Base-by-base conservation (phyloP, 2,888 invertebrate species). In the Hirudinaria manillensis region DNA sequence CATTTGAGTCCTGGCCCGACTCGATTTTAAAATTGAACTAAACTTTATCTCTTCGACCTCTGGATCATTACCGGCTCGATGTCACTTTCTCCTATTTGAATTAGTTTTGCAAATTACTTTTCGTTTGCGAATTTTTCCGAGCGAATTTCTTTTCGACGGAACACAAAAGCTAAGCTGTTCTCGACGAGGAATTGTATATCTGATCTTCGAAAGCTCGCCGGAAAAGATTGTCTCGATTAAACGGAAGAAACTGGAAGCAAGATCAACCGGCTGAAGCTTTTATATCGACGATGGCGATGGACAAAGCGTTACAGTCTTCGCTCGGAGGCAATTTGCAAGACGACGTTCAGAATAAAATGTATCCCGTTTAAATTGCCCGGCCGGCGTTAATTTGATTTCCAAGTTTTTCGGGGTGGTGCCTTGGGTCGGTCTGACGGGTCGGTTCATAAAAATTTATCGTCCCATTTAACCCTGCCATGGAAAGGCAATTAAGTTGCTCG, bases 361-460 rank as follows among this genome's bases (percentile, higher is more conserved):
- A 61, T 61, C 61, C 61, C n/a, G 24, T 61, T 21, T 29, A 61
- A 61, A 61, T 61, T 61, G 29, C 10, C 61, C 24, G 10, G 61
- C 6, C 61, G 24, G 61, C n/a, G 61, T 61, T 61, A 61, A 61
- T 61, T 61, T 29, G 61, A 61, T 61, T 61, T 61, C 61, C 4
- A 61, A 61, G 61, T 61, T 61, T 61, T 61, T 61, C 61, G 24
- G 29, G 61, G 61, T 61, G 29, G 13, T 27, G 10, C 1, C 24
- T 16, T 16, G 10, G 38, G 10, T 38, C 10, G 45, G 45, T 45
- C 45, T 45, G 45, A 45, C 45, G 45, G 45, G 45, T 45, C 4
- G 45, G 45, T 45, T 45, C 45, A 45, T 45, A 45, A 45, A 45
- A 45, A 45, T 45, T 45, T 45, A 45, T 45, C 45, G 13, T 10